Evolutionary conservation across 2,797 vertebrate species (phyloP).

Genomic region (Parauchenoglanis ngamensis): DNA sequence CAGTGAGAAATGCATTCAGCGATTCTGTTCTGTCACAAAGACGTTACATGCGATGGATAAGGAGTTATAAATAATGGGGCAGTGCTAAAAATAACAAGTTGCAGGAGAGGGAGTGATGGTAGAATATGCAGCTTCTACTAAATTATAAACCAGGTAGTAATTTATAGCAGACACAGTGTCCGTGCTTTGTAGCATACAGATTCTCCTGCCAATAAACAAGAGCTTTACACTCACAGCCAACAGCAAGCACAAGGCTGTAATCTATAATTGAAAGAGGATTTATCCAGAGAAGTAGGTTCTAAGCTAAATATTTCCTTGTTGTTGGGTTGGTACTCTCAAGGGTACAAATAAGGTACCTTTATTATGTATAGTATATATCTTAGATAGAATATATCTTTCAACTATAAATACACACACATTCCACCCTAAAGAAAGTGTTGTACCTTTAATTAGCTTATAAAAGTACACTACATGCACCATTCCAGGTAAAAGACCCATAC

Average conservation of each 20-base stretch:
- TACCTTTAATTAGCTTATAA: not conserved
- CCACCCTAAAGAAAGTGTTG: not conserved
- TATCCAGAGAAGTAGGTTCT: not conserved
- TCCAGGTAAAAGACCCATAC: not conserved
- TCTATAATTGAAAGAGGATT: slow-evolving; percentile 10
- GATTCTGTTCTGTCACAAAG: not conserved
- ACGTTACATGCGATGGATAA: slow-evolving; percentile 30
- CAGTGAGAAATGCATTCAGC: not conserved
- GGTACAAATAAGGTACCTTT: not conserved
- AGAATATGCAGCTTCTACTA: slow-evolving; percentile 49
- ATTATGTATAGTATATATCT: too few species aligned
- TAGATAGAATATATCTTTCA: not conserved
- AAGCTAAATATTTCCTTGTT: not conserved
- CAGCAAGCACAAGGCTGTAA: not conserved
- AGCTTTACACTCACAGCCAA: not conserved
- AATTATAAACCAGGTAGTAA: slow-evolving; percentile 71
- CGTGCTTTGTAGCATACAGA: not conserved
- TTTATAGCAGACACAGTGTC: slow-evolving; percentile 55
- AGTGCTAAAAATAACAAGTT: slow-evolving; percentile 65
- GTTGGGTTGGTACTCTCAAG: not conserved
- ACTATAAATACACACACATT: not conserved
- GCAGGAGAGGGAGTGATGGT: slow-evolving; percentile 43
- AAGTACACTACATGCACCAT: slow-evolving; percentile 2
- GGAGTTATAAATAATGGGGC: slow-evolving; percentile 51
- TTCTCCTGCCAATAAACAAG: slow-evolving; percentile 3